These are phyloP conservation scores for Carassius auratus DNA, from an alignment of 2,113 vertebrate genomes.

Conservation along the genomic window DNA sequence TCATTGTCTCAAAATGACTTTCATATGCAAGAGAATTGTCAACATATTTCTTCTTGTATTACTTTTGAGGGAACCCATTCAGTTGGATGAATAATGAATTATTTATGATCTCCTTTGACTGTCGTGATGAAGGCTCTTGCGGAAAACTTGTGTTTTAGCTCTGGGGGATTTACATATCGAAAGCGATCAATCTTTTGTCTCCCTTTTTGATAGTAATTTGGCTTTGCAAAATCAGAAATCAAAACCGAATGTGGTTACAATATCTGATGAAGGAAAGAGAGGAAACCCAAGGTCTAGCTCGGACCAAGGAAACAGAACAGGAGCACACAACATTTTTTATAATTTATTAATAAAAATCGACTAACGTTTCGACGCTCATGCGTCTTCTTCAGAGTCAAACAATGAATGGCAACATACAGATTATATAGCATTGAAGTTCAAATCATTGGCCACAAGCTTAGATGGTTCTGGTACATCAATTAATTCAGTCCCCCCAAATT, in stretches of 20 bases:
- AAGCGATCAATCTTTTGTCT: constrained; percentile 33
- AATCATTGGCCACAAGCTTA: too few species aligned
- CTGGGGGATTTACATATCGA: constrained; percentile 13
- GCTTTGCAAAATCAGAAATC: background rate
- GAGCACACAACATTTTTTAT: too few species aligned
- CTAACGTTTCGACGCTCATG: too few species aligned
- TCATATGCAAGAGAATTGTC: constrained; percentile 19
- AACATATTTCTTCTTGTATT: constrained; percentile 35
- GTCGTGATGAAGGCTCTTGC: constrained; percentile 22
- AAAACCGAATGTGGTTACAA: constrained; percentile 17
- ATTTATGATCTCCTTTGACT: constrained; percentile 47
- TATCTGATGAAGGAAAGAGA: constrained; percentile 6
- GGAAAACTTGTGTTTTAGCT: constrained; percentile 24
- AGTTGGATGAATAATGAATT: constrained; percentile 41
- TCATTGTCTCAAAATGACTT: constrained; percentile 3
- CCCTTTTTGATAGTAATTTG: background rate
- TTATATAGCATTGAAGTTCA: too few species aligned
- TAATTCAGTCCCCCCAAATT: too few species aligned
- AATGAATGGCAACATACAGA: too few species aligned
- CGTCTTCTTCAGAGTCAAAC: too few species aligned
- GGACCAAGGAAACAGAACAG: too few species aligned
- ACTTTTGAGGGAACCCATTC: constrained; percentile 26
- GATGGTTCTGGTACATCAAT: too few species aligned
- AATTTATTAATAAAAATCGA: too few species aligned
- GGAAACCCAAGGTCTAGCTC: too few species aligned